Evolutionary conservation across 2,797 vertebrate species (phyloP).

Genomic region (Rhinichthys osculus): DNA sequence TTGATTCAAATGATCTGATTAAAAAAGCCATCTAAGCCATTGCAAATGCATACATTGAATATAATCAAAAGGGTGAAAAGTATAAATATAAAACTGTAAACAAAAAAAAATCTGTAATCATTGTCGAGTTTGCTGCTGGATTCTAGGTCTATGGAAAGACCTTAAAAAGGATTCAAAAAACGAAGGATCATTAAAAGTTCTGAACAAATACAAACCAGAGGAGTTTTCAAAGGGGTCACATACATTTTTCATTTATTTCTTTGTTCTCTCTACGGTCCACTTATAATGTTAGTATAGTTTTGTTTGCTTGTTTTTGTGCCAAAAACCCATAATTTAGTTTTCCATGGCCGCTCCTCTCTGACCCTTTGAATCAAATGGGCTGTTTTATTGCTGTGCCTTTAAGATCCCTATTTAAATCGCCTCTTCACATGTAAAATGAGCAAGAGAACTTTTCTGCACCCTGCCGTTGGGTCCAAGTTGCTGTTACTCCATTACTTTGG

Average conservation of each 20-base stretch:
- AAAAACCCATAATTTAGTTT: constrained; percentile 9
- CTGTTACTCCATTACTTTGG: neutral
- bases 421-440: neutral
- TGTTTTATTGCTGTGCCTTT: constrained; percentile 24
- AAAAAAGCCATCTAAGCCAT: neutral
- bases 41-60: neutral
- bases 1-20: neutral
- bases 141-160: neutral
- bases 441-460: neutral
- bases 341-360: neutral
- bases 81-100: neutral
- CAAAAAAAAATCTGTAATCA: neutral
- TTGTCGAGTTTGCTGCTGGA: neutral
- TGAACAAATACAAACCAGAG: neutral
- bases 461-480: neutral
- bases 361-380: constrained; percentile 4
- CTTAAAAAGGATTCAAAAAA: neutral
- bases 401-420: neutral
- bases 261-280: constrained; percentile 15
- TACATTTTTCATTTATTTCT: neutral
- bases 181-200: constrained; percentile 31
- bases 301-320: neutral
- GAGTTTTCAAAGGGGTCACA: constrained; percentile 29
- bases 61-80: neutral
- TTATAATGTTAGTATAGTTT: constrained; percentile 1